Base-by-base conservation (phyloP, 2,797 vertebrate species). In the Heterohyrax brucei region DNA sequence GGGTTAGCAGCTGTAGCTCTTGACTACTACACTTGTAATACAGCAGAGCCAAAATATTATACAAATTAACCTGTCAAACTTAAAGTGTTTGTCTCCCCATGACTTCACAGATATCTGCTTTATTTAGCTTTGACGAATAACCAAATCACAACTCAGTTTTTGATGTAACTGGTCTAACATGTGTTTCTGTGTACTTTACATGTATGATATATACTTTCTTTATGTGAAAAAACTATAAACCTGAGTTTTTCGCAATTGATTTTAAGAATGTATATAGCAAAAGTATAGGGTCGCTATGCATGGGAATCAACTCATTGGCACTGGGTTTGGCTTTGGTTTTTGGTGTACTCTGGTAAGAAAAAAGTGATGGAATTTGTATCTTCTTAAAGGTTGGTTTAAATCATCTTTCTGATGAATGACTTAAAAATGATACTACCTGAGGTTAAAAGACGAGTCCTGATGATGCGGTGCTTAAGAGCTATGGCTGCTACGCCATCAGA, bases 41-140 rank as follows among this genome's bases (percentile, higher is more conserved):
- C 0, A 80, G 2, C 56, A 66, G 75, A 87, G 50, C 28, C 53
- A 62, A 93, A 81, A 18, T 8, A 50, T 90, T 64, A 70, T 56
- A 79, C 46, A 94, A 28, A 89, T 96, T 94, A 82, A 83, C 70
- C 80, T 82, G 82, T 82, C 88, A 89, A 70, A 33, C 82, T 79
- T 72, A 89, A 95, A 95, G 68, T 77, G 78, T 68, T 87, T 88
- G 46, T 92, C 61, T 92, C 64, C 92, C 39, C 24, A 7, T 94
- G 73, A 91, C 78, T 81, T 85, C 87, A 87, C n/a, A 64, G 33
- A 76, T 64, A 91, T 0, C 70, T 87, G 81, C 39, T 95, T 94
- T 96, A 72, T 89, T 91, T 94, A 88, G 28, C 87, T 82, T 82
- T 72, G 80, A 68, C 53, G 50, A 62, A 56, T 81, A 87, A 78